Evolutionary conservation across 2,797 vertebrate species (phyloP).

Genomic region (Harpagifer antarcticus): DNA sequence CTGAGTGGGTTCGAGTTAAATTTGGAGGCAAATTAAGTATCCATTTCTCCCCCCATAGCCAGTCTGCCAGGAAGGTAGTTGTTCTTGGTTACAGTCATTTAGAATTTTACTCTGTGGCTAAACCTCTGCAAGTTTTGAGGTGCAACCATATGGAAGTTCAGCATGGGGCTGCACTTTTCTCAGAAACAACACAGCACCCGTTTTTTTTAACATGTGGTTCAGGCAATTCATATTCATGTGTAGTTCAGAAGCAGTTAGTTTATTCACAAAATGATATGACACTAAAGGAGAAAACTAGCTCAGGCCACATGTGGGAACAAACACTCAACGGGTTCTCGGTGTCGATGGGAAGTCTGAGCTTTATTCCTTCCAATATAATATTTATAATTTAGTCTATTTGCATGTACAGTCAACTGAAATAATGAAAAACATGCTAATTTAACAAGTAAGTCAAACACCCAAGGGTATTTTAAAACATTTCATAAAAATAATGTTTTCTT

Average conservation of each 20-base stretch:
- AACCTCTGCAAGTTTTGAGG: conserved; percentile 33
- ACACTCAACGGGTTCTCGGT: conserved; percentile 41
- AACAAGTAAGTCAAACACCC: conserved; percentile 42
- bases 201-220: conserved; percentile 12
- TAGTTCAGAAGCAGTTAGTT: conserved; percentile 20
- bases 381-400: conserved; percentile 53
- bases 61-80: conserved; percentile 39
- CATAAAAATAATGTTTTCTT: conserved; percentile 45
- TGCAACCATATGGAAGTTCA: conserved; percentile 31
- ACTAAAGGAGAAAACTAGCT: conserved; percentile 52
- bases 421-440: conserved; percentile 58
- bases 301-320: conserved; percentile 46
- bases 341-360: conserved; percentile 42
- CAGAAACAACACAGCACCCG: not conserved
- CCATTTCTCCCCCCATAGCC: conserved; percentile 9
- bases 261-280: conserved; percentile 31
- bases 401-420: conserved; percentile 42
- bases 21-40: conserved; percentile 64
- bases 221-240: conserved; percentile 28
- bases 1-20: conserved; percentile 74
- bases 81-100: conserved; percentile 48
- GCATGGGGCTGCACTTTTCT: conserved; percentile 12
- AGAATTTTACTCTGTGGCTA: conserved; percentile 33
- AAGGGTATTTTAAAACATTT: conserved; percentile 49
- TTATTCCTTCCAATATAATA: conserved; percentile 41